Evolutionary conservation across 2,888 invertebrate genomes (phyloP).

Genomic region (Acanthopleura granulata): DNA sequence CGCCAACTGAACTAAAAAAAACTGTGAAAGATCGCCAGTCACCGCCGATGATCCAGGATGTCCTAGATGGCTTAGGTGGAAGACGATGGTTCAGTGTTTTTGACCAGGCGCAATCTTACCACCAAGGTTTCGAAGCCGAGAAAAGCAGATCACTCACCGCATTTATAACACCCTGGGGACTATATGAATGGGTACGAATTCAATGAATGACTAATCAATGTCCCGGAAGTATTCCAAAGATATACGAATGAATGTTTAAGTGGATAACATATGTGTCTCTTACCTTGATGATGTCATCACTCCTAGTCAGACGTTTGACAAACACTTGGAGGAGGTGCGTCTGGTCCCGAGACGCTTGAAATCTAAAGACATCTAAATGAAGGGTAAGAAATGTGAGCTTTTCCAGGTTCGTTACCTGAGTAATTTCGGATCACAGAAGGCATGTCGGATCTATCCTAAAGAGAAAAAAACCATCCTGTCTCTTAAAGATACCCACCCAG

Average conservation of each 20-base stretch:
- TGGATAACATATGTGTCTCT: neutral
- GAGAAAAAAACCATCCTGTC: neutral
- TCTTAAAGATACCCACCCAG: neutral
- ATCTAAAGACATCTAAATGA: neutral
- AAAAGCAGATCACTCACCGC: neutral
- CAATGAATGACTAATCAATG: neutral
- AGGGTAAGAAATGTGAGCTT: neutral
- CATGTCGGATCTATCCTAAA: too few relatives aligned
- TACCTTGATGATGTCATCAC: constrained; percentile 20
- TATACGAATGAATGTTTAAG: neutral
- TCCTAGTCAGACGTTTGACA: constrained; percentile 12
- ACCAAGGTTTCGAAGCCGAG: neutral
- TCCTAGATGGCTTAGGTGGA: neutral
- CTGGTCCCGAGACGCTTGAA: constrained; percentile 2
- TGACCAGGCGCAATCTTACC: neutral
- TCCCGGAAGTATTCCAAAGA: neutral
- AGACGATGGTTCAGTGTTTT: neutral
- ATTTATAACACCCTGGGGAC: constrained; percentile 2
- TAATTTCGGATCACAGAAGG: too few relatives aligned
- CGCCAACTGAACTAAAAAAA: neutral
- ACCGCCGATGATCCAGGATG: neutral
- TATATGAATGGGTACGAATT: neutral
- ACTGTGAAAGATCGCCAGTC: neutral
- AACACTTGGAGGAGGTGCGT: constrained; percentile 11
- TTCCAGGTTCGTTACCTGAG: too few relatives aligned